phyloP scores from a whole-genome alignment of 2,888 invertebrate genomes.

The Boloria euphrosyne region DNA sequence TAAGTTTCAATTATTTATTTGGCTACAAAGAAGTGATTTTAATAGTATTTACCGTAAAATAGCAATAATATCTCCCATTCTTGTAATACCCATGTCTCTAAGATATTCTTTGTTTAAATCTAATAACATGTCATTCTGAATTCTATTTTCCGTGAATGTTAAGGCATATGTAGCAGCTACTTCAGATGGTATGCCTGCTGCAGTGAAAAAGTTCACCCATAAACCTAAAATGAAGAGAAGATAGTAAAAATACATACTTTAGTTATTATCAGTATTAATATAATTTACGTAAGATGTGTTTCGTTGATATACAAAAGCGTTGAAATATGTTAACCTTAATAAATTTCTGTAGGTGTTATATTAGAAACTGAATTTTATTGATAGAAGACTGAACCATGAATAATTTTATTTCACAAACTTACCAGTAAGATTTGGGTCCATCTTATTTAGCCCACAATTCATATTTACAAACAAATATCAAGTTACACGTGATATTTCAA shows the following conservation, averaged over 20 bases:
- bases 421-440: constrained; percentile 69
- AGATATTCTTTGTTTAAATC: constrained; percentile 94
- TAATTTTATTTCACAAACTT: constrained; percentile 37
- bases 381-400: not conserved
- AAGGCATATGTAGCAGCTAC: constrained; percentile 92
- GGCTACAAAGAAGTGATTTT: not conserved
- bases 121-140: constrained; percentile 91
- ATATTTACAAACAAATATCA: constrained; percentile 40
- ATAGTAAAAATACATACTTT: too few relatives aligned
- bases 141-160: constrained; percentile 93
- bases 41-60: constrained; percentile 81
- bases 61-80: constrained; percentile 87
- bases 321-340: too few relatives aligned
- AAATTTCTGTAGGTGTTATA: constrained; percentile 12
- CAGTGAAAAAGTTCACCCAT: constrained; percentile 94
- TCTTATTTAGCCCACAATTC: constrained; percentile 50
- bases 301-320: too few relatives aligned
- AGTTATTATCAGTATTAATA: too few relatives aligned
- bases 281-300: too few relatives aligned
- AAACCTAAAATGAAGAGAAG: constrained; percentile 67
- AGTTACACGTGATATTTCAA: constrained; percentile 25
- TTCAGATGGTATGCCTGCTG: constrained; percentile 91
- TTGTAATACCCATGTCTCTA: constrained; percentile 92
- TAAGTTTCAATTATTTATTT: constrained; percentile 4
- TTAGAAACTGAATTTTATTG: not conserved